phyloP scores from a whole-genome alignment of 2,113 vertebrate genomes.

The Phalacrocorax pelagicus region DNA sequence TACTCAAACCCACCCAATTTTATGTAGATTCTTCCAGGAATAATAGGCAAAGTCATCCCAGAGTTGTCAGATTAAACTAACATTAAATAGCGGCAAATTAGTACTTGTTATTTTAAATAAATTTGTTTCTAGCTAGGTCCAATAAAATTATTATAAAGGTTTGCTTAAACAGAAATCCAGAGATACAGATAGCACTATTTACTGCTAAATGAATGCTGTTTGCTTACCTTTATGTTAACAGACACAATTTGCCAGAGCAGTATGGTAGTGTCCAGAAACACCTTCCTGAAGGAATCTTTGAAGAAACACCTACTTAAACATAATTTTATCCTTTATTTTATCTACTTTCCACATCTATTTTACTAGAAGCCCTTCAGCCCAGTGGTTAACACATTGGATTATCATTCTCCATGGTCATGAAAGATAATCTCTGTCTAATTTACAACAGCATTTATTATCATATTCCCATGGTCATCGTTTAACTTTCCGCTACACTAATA shows the following conservation, averaged over 20 bases:
- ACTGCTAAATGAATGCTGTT: not conserved
- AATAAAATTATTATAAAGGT: not conserved
- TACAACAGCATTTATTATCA: not conserved
- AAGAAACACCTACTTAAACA: not conserved
- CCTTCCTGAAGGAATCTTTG: not conserved
- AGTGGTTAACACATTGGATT: not conserved
- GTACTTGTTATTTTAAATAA: not conserved
- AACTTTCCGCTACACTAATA: conserved; percentile 17
- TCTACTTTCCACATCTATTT: not conserved
- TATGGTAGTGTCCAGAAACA: not conserved
- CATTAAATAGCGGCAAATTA: not conserved
- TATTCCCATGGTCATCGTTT: not conserved
- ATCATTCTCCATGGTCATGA: not conserved
- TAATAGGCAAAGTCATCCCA: not conserved
- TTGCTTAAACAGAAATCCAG: not conserved
- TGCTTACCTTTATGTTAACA: not conserved
- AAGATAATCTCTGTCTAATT: not conserved
- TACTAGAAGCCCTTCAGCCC: not conserved
- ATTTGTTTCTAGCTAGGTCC: not conserved
- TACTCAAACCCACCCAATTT: not conserved
- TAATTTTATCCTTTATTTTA: not conserved
- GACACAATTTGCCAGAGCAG: not conserved
- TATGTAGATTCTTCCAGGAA: not conserved
- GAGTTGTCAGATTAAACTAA: not conserved
- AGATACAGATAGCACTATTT: not conserved